Percentiles rank a stretch among this genome's conserved stretches.
These are phyloP conservation scores for Atrichornis clamosus DNA, from an alignment of 2,113 vertebrate genomes.

Conservation along the genomic window DNA sequence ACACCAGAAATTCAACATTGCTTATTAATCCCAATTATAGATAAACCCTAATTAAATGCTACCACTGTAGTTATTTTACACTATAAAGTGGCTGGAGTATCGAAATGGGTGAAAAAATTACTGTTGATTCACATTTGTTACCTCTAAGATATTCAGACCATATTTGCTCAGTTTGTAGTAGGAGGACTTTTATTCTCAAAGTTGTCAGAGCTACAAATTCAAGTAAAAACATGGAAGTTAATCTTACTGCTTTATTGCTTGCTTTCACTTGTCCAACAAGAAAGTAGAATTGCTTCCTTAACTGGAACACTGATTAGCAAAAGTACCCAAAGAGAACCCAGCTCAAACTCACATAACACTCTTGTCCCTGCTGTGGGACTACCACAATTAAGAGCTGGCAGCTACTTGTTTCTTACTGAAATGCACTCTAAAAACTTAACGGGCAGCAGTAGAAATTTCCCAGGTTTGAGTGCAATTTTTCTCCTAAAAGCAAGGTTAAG, in stretches of 20 bases:
- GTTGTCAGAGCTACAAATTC: background rate
- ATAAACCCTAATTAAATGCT: background rate
- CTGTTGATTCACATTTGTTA: background rate
- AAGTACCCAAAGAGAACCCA: background rate
- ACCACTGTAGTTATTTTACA: background rate
- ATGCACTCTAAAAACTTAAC: background rate
- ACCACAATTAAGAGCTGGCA: background rate
- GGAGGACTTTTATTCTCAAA: background rate
- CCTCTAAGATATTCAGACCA: background rate
- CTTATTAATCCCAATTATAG: background rate
- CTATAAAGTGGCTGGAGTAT: background rate
- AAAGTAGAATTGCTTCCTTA: background rate
- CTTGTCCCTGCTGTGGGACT: background rate
- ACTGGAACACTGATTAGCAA: background rate
- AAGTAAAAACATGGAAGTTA: background rate
- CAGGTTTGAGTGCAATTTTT: background rate
- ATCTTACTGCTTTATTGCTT: background rate
- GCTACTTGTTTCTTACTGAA: background rate
- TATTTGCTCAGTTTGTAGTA: background rate
- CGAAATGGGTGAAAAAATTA: background rate
- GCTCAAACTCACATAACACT: rapidly evolving
- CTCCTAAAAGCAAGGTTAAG: background rate
- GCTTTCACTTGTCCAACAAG: background rate
- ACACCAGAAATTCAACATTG: background rate
- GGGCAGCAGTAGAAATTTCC: background rate